Conservation (phyloP, 92 coral and sea anemone genomes). For the Phenganax subtilis region DNA sequence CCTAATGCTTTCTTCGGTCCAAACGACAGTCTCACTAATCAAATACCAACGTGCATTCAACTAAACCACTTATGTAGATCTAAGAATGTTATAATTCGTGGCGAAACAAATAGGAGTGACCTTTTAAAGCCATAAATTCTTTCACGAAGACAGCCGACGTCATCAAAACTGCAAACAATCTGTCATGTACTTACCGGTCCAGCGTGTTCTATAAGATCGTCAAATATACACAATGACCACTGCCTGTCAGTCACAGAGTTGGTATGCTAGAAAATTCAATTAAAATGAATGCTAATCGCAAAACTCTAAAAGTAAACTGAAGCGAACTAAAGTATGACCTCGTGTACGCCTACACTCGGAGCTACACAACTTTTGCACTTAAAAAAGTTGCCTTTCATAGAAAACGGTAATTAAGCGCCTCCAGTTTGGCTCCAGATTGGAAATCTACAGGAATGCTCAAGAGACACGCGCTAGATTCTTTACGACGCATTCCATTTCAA, state of each 20-base stretch:
- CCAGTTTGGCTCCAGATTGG: too few species aligned
- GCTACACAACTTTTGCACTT: too few species aligned
- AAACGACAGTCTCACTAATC: not conserved
- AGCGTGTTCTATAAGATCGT: slow-evolving; percentile 85
- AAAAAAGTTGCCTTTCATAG: too few species aligned
- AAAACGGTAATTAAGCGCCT: too few species aligned
- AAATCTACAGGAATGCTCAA: too few species aligned
- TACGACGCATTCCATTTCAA: too few species aligned
- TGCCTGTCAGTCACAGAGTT: slow-evolving; percentile 88
- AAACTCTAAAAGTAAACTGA: too few species aligned
- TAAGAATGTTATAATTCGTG: not conserved
- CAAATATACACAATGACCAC: slow-evolving; percentile 93
- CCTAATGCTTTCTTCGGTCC: not conserved
- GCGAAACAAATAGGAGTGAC: not conserved
- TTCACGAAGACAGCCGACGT: not conserved
- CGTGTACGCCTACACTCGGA: too few species aligned
- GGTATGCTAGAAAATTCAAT: slow-evolving; percentile 47
- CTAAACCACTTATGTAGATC: too few species aligned
- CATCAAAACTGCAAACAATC: not conserved
- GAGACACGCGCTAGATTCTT: too few species aligned
- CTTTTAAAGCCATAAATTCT: not conserved
- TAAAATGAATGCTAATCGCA: not conserved
- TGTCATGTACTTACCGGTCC: slow-evolving; percentile 65
- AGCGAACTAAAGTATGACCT: too few species aligned
- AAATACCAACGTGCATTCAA: too few species aligned